phyloP scores from a whole-genome alignment of 2,888 invertebrate species.

The Biston betularia region DNA sequence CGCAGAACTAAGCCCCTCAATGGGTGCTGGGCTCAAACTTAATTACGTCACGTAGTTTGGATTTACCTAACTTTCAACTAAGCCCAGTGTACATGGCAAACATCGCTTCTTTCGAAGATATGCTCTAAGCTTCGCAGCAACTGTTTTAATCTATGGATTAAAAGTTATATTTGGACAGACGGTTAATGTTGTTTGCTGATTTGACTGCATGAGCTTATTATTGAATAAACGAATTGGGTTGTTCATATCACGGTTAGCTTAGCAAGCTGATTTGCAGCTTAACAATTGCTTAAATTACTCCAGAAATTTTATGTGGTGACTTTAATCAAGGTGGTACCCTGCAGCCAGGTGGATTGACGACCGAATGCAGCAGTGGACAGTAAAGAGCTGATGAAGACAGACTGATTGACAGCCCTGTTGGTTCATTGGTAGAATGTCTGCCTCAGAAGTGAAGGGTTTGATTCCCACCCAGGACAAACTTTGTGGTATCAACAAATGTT shows the following conservation, averaged over 20 bases:
- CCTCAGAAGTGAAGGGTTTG: too few species aligned
- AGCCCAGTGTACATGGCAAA: conserved; percentile 58
- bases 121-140: conserved; percentile 43
- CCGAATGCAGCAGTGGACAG: too few species aligned
- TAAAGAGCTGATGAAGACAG: too few species aligned
- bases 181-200: not conserved
- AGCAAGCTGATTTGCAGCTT: not conserved
- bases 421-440: too few species aligned
- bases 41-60: conserved; percentile 68
- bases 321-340: too few species aligned
- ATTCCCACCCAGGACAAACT: too few species aligned
- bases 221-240: not conserved
- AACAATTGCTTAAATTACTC: too few species aligned
- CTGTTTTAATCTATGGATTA: conserved; percentile 42
- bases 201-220: not conserved
- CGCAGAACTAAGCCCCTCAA: conserved; percentile 49
- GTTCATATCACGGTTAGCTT: not conserved
- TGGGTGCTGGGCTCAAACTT: conserved; percentile 54
- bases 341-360: too few species aligned
- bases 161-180: conserved; percentile 19
- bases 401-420: too few species aligned
- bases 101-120: conserved; percentile 47
- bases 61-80: conserved; percentile 67
- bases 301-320: too few species aligned
- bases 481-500: too few species aligned